Evolutionary conservation across 2,888 invertebrate species (phyloP), one percentile per base, ranked within the genome.

Genomic region (Gymnocheta viridis): DNA sequence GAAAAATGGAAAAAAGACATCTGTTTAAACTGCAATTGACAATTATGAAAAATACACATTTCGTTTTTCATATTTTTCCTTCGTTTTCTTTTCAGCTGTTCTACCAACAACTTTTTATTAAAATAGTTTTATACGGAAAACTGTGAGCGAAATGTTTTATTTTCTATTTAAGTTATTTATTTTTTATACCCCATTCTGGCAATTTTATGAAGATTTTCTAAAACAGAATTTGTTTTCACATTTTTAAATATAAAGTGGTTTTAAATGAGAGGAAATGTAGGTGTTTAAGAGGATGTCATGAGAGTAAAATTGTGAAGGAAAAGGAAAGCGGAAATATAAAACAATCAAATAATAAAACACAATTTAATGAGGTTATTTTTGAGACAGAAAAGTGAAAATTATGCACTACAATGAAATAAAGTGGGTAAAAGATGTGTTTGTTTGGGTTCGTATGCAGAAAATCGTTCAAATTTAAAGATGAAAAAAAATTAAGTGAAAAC

Each of bases 31-130:
- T 79, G 70, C 32, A 41, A 70, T 17, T 79, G 70, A 79, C 78
- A 79, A 62, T 79, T 70, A 79, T 44, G 22, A 70, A 70, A 64
- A 62, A 60, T 69, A n/a, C n/a, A n/a, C n/a, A 17, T 51, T 78
- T 69, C 69, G 41, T 44, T 44, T 54, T 69, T 4, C 22, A 22
- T 70, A n/a, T 41, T 38, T 19, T 49, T 69, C 17, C 24, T 12
- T 12, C 6, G 0, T 19, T 19, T 47, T 44, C 10, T 56, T 32
- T 22, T 38, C 14, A 24, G 10, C 14, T 35, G 22, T 10, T 9
- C 51, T 38, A 27, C 35, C 35, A 24, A n/a, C 38, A 17, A 27
- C 35, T 10, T 51, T 51, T 54, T 24, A 69, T 38, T 4, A 35
- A 35, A 1, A 24, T 24, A 69, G 38, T 24, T 27, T 10, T 32